Conservation (phyloP, 2,113 vertebrate species). For the Sander vitreus region DNA sequence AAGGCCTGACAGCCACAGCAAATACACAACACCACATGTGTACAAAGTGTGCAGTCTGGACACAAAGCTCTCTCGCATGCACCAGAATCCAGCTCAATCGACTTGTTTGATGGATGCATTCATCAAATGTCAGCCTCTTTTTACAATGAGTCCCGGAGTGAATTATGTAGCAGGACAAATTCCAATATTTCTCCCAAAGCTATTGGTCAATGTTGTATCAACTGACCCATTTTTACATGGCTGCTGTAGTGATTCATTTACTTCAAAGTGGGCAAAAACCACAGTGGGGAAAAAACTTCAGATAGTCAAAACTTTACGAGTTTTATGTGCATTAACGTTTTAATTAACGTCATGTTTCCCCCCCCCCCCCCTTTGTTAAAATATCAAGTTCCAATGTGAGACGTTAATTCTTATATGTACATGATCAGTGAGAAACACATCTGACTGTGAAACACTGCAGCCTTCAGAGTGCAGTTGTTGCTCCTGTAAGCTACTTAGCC, state of each 20-base stretch:
- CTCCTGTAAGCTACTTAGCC: constrained; percentile 41
- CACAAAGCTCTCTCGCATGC: neutral
- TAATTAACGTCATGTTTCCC: neutral
- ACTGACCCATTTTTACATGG: constrained; percentile 43
- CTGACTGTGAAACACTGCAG: neutral
- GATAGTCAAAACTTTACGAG: neutral
- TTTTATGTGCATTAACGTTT: neutral
- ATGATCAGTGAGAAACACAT: neutral
- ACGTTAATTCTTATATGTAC: neutral
- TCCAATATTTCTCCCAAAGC: constrained; percentile 48
- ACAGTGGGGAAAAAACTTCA: constrained; percentile 28
- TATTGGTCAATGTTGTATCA: constrained; percentile 39
- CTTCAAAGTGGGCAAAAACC: constrained; percentile 37
- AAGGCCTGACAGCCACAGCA: neutral
- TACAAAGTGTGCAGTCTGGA: neutral
- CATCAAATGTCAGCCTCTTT: constrained; percentile 47
- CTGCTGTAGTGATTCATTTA: constrained; percentile 44
- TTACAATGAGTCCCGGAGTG: neutral
- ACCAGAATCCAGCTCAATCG: constrained; percentile 22
- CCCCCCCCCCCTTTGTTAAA: too few species aligned
- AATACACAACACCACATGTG: neutral
- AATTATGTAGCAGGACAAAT: constrained; percentile 34
- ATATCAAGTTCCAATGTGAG: neutral
- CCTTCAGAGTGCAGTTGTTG: constrained; percentile 9
- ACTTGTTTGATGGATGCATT: constrained; percentile 38